A percentile compares a stretch with the other conserved stretches of the same genome.
These are phyloP conservation scores for Todus mexicanus DNA, from an alignment of 2,797 vertebrate genomes.

Conservation along the genomic window DNA sequence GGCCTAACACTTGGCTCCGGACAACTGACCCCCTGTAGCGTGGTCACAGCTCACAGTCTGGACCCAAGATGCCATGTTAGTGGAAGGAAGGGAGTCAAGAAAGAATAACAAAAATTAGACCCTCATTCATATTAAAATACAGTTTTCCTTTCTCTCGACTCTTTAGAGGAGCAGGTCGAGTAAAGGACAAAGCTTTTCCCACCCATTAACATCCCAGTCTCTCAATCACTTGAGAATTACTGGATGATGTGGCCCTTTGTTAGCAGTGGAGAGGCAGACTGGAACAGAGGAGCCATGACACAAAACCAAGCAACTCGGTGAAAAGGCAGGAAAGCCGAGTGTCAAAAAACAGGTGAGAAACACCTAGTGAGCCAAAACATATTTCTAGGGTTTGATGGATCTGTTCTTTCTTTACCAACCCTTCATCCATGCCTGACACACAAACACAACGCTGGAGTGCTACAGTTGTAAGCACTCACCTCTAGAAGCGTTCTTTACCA, in stretches of 20 bases:
- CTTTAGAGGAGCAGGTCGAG: background rate
- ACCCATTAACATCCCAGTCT: background rate
- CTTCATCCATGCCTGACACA: background rate
- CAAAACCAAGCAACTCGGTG: background rate
- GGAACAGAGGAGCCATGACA: background rate
- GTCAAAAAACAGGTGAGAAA: background rate
- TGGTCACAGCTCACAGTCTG: background rate
- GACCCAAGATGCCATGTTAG: background rate
- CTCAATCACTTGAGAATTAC: background rate
- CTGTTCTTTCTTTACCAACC: background rate
- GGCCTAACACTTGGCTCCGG: background rate
- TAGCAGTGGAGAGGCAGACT: background rate
- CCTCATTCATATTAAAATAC: constrained; percentile 48
- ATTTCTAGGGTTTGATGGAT: background rate
- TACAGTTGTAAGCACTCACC: background rate
- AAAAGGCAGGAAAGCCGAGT: background rate
- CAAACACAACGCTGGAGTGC: background rate
- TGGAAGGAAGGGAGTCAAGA: background rate
- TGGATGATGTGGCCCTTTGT: background rate
- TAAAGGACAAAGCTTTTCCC: background rate
- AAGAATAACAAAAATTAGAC: constrained; percentile 61
- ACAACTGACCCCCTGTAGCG: background rate
- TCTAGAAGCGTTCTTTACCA: background rate
- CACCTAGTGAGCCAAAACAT: background rate
- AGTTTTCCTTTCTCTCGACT: constrained; percentile 29